Base-by-base conservation (phyloP, 2,113 vertebrate species). In the Seriola aureovittata region DNA sequence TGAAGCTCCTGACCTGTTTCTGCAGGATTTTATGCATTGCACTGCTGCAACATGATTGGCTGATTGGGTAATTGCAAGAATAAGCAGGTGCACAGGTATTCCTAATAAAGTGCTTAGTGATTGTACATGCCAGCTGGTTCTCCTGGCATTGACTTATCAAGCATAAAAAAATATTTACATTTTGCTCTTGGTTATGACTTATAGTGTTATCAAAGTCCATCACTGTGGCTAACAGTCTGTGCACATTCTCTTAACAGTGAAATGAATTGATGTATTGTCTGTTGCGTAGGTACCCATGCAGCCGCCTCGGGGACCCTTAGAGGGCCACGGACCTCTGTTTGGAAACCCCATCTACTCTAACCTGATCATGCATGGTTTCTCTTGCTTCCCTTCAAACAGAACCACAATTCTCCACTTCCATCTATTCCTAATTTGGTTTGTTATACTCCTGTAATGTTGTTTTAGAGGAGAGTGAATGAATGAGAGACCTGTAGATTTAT, bases 401-500 rank as follows among this genome's bases (percentile, higher is more conserved):
- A 63, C 32, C 42, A 44, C 17, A 55, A 29, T 58, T 16, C 38
- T 67, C 10, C 1, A 0, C 34, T 42, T 71, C 65, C 66, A 60
- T 71, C 66, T 52, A 1, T 60, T 59, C 29, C 23, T 77, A 62
- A 86, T 78, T 21, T 16, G 59, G 19, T 82, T 87, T 6, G 44
- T 76, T 75, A 19, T 55, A 52, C 63, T 57, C 7, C 44, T 46
- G 25, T 76, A 21, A 84, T 65, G 50, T 81, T 84, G 50, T 81
- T 84, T 75, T n/a, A 69, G 42, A 63, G 63, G 19, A 36, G 73
- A 48, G 2, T 36, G 57, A 84, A 82, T 77, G 54, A 88, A 82
- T 38, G 23, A 69, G 40, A 21, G 58, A 88, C 69, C 79, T 84
- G 71, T 68, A 48, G 81, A 80, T 80, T 75, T 9, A 75, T 76